Base-by-base conservation (phyloP, 2,797 vertebrate genomes). In the Tauraco hartlaubi region DNA sequence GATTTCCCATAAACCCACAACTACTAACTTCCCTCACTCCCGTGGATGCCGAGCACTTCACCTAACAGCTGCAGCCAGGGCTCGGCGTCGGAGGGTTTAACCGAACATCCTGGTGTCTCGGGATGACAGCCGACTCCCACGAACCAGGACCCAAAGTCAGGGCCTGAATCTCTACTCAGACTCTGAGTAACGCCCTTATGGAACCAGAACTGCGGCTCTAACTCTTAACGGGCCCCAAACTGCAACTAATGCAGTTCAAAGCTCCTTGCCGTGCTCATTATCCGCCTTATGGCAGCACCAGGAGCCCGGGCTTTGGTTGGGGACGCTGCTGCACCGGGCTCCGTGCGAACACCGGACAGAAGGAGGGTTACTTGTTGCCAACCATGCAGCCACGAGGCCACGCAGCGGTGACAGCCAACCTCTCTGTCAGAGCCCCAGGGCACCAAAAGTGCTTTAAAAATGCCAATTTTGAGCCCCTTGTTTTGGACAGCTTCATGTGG, bases 261-360 rank as follows among this genome's bases (percentile, higher is more conserved):
- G 43, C 41, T 37, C 33, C 21, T 62, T 2, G 9, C 37, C 22
- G 8, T 2, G 1, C 18, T 37, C 22, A 9, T 22, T 37, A 33
- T 39, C 31, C 33, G 48, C 44, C 37, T 28, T 1, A 0, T 18
- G 63, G 69, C 31, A 25, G 52, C 1, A 2, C 3, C 41, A 25
- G 43, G 54, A 93, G 61, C 19, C 33, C 0, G 2, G n/a, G 56
- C 35, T 7, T 41, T n/a, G 26, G 64, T 3, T 21, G 29, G 41
- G 49, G 44, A 58, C 10, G 9, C 14, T 4, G 31, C 31, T 64
- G 44, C 25, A 6, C 33, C 25, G 3, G 49, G 55, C 22, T 73
- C 55, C 33, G 26, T 22, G 26, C 0, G 3, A 37, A 8, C 56
- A 68, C 8, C 35, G 21, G 39, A 11, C 2, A 55, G 28, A 25